Evolutionary conservation across 2,888 invertebrate species (phyloP).

Genomic region (Cantharis rufa): DNA sequence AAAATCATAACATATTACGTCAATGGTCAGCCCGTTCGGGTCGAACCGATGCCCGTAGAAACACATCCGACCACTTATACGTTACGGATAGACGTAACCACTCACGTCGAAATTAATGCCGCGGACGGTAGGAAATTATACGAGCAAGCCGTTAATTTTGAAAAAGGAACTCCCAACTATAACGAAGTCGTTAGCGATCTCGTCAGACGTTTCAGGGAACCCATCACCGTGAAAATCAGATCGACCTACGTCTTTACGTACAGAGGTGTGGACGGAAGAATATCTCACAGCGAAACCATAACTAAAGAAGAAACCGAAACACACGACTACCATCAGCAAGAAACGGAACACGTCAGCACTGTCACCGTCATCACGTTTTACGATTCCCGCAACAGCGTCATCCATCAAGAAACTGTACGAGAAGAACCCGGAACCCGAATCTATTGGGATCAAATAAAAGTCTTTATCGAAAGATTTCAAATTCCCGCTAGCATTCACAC

Average conservation of each 20-base stretch:
- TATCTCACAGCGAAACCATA: not conserved
- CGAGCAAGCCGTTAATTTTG: not conserved
- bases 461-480: not conserved
- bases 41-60: not conserved
- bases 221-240: slow-evolving; percentile 3
- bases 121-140: not conserved
- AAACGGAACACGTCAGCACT: not conserved
- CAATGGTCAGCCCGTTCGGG: not conserved
- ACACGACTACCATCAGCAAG: not conserved
- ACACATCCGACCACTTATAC: not conserved
- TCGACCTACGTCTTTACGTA: slow-evolving; percentile 2
- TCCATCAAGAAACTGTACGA: slow-evolving; percentile 10
- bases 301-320: slow-evolving; percentile 6
- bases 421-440: slow-evolving; percentile 4
- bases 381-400: not conserved
- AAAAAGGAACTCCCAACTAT: not conserved
- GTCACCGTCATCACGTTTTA: slow-evolving; percentile 8
- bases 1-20: not conserved
- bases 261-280: not conserved
- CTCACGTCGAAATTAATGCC: not conserved
- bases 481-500: slow-evolving; percentile 12
- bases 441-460: slow-evolving; percentile 14
- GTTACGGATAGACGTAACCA: not conserved
- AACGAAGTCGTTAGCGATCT: not conserved
- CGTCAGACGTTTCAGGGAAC: not conserved